Evolutionary conservation across 2,888 invertebrate genomes (phyloP).

Genomic region (Tetranychus piercei): DNA sequence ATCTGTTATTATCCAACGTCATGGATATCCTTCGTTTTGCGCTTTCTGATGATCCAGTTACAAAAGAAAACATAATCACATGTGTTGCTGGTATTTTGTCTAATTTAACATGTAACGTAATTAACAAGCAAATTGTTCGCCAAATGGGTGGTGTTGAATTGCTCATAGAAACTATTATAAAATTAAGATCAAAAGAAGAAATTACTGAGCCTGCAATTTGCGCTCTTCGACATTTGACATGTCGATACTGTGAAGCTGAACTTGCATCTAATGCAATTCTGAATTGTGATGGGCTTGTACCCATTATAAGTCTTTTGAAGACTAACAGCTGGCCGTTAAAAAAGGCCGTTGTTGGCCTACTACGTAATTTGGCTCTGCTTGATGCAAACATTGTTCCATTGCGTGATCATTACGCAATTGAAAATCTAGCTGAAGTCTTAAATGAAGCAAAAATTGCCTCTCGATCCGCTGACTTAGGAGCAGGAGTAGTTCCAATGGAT

Average conservation of each 20-base stretch:
- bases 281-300: slow-evolving; percentile 68
- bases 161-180: slow-evolving; percentile 74
- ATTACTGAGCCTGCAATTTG: slow-evolving; percentile 98
- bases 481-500: slow-evolving; percentile 47
- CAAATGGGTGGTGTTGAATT: slow-evolving; percentile 93
- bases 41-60: slow-evolving; percentile 42
- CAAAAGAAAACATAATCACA: slow-evolving; percentile 88
- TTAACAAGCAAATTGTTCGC: slow-evolving; percentile 72
- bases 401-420: slow-evolving; percentile 81
- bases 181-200: slow-evolving; percentile 85
- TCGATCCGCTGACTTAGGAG: neutral
- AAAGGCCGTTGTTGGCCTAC: slow-evolving; percentile 84
- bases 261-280: slow-evolving; percentile 93
- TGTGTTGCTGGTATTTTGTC: slow-evolving; percentile 96
- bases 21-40: slow-evolving; percentile 52
- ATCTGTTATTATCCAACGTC: slow-evolving; percentile 51
- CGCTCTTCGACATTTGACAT: slow-evolving; percentile 88
- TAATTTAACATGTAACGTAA: slow-evolving; percentile 97
- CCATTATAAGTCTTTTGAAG: slow-evolving; percentile 83
- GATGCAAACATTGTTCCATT: slow-evolving; percentile 86
- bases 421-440: slow-evolving; percentile 72
- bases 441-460: slow-evolving; percentile 77
- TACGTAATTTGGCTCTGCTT: slow-evolving; percentile 86
- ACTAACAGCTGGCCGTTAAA: slow-evolving; percentile 95
- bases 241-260: slow-evolving; percentile 84